Evolutionary conservation across 2,113 vertebrate genomes (phyloP).

Genomic region (Saiga tatarica): DNA sequence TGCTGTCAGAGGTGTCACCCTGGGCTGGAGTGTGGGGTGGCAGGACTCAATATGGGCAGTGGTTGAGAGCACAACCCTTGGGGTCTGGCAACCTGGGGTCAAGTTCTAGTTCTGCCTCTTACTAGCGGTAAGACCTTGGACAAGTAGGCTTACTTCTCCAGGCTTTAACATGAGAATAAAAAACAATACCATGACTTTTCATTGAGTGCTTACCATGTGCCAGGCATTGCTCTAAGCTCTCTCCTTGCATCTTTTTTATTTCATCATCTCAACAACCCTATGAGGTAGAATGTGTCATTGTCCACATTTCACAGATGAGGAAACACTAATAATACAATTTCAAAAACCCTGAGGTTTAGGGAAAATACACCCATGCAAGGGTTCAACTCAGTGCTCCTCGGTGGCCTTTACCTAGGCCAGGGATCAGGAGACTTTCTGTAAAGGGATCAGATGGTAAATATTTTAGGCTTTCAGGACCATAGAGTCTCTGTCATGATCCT

Average conservation of each 20-base stretch:
- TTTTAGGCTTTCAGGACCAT: background rate
- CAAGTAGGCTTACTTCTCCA: background rate
- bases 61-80: background rate
- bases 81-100: background rate
- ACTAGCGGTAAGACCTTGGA: background rate
- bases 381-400: background rate
- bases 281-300: conserved; percentile 15
- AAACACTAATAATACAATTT: conserved; percentile 12
- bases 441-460: background rate
- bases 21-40: background rate
- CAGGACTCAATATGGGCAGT: background rate
- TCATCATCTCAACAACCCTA: background rate
- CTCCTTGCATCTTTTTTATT: background rate
- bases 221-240: background rate
- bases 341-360: background rate
- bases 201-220: background rate
- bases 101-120: background rate
- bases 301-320: background rate
- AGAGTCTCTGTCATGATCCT: background rate
- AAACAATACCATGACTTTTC: background rate
- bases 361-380: accelerated
- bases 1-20: background rate
- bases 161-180: background rate
- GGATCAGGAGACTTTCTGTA: background rate
- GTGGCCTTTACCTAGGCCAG: background rate